A percentile compares a stretch with the other conserved stretches of the same genome.
Evolutionary conservation across 2,888 invertebrate species (phyloP).

Genomic region (Stenchaetothrips biformis): DNA sequence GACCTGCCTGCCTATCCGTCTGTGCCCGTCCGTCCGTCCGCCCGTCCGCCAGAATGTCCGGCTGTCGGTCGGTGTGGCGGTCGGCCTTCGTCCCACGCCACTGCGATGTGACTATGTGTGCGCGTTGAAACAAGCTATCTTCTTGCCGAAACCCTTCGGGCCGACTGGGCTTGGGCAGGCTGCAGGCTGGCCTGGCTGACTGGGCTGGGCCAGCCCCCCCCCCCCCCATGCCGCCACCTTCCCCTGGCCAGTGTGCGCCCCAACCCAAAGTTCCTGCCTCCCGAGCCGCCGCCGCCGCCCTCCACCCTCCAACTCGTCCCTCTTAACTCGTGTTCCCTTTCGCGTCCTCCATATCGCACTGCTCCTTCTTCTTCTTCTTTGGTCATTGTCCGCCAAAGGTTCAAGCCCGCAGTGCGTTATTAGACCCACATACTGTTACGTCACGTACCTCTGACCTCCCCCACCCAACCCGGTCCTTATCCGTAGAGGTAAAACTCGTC

Average conservation of each 20-base stretch:
- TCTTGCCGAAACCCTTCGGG: background rate
- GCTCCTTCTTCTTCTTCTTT: background rate
- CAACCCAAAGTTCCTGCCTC: background rate
- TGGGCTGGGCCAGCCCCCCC: background rate
- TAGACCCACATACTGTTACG: background rate
- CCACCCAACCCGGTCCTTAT: background rate
- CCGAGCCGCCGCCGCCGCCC: no score
- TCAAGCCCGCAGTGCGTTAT: background rate
- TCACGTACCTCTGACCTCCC: background rate
- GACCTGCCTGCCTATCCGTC: background rate
- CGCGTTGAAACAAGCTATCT: constrained; percentile 18
- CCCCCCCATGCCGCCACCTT: background rate
- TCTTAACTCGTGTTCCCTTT: background rate
- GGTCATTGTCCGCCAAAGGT: background rate
- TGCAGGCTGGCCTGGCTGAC: background rate
- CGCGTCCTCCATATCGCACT: background rate
- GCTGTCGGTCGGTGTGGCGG: background rate
- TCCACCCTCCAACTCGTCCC: background rate
- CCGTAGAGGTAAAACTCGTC: background rate
- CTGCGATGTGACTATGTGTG: background rate
- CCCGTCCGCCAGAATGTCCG: background rate
- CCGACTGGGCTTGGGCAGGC: no score
- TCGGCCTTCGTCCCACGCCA: background rate
- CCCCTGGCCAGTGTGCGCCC: background rate
- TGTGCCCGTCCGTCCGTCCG: background rate